These are phyloP conservation scores for Drosophila insularis DNA, from an alignment of 1,140 invertebrate genomes.

Conservation along the genomic window DNA sequence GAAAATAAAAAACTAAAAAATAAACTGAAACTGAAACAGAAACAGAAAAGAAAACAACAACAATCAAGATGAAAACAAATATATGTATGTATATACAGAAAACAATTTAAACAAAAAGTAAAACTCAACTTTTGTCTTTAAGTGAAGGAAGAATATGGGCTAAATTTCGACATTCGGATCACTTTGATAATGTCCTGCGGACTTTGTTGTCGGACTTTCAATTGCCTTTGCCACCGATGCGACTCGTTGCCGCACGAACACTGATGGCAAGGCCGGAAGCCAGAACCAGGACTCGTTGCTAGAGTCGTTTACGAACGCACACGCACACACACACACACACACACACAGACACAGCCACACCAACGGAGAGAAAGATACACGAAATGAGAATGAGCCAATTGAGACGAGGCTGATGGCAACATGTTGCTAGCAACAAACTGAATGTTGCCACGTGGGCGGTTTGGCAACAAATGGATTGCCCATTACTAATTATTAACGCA, in stretches of 20 bases:
- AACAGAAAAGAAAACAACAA: neutral
- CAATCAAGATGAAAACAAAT: neutral
- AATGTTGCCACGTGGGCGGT: neutral
- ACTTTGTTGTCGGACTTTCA: conserved; percentile 20
- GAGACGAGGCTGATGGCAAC: conserved; percentile 4
- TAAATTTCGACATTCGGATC: conserved; percentile 14
- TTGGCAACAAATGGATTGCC: conserved; percentile 44
- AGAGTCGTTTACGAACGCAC: neutral
- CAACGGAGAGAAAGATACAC: neutral
- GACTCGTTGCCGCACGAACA: conserved; percentile 62
- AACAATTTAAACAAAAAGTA: conserved; percentile 3
- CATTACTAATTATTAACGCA: conserved; percentile 67
- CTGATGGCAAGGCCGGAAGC: conserved; percentile 31
- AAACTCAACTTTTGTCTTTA: conserved; percentile 8
- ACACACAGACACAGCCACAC: neutral
- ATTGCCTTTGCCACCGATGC: conserved; percentile 41
- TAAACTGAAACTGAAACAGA: neutral
- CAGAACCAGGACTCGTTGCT: conserved; percentile 1
- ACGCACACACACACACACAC: neutral
- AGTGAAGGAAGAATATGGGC: conserved; percentile 4
- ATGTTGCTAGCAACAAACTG: conserved; percentile 27
- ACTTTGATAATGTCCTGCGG: conserved; percentile 20
- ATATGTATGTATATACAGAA: neutral
- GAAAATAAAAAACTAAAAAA: neutral
- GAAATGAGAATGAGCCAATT: conserved; percentile 8